Evolutionary conservation across 2,888 invertebrate genomes (phyloP).

Genomic region (Lasioglossum vierecki): DNA sequence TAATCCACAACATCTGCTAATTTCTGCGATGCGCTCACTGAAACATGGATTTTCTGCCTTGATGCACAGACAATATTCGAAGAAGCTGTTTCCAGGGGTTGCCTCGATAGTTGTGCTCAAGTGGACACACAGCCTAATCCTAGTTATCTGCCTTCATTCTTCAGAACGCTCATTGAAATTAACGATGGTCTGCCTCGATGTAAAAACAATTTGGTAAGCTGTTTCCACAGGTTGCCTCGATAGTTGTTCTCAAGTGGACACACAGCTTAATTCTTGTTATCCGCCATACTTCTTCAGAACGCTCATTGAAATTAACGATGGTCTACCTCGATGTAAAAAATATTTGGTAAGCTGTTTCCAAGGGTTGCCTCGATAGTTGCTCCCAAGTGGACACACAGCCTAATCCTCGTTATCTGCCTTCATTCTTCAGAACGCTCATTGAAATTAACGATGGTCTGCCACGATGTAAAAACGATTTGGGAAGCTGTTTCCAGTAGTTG

Average conservation of each 20-base stretch:
- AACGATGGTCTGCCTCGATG: no score
- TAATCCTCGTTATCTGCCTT: background rate
- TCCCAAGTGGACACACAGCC: no score
- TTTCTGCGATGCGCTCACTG: no score
- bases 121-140: background rate
- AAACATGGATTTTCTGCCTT: background rate
- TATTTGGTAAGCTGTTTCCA: background rate
- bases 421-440: background rate
- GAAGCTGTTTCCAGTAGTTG: background rate
- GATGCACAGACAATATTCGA: background rate
- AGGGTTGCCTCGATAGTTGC: no score
- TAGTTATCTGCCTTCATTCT: no score
- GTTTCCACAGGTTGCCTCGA: no score
- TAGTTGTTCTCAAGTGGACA: no score
- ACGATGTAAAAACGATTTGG: background rate
- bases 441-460: rapidly evolving
- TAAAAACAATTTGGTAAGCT: no score
- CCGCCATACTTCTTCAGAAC: rapidly evolving
- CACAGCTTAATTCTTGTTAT: background rate
- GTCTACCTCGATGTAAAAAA: background rate
- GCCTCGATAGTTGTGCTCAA: background rate
- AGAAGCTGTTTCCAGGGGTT: background rate
- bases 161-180: no score
- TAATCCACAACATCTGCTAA: background rate
- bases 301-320: rapidly evolving